phyloP scores from a whole-genome alignment of 2,797 vertebrate species.

The Astyanax mexicanus region DNA sequence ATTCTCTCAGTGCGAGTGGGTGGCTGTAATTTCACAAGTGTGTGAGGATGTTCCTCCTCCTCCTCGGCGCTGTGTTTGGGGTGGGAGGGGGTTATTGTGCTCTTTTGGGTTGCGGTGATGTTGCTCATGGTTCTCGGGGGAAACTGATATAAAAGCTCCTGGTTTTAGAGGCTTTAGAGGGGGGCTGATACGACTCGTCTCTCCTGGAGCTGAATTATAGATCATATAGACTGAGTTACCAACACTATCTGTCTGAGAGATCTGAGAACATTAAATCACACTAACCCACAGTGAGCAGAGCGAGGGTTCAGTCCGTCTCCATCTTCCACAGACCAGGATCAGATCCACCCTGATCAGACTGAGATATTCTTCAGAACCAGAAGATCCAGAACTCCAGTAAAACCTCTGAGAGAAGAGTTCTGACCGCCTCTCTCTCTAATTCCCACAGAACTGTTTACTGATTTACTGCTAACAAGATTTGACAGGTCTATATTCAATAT shows the following conservation, averaged over 20 bases:
- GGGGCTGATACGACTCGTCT: no score
- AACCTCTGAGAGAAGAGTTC: no score
- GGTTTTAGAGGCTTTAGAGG: neutral
- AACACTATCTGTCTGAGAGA: neutral
- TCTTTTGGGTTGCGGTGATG: neutral
- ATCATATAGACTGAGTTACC: neutral
- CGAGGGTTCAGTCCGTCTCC: neutral
- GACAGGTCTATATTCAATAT: neutral
- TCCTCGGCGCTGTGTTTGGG: neutral
- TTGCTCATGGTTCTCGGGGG: neutral
- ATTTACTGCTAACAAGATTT: neutral
- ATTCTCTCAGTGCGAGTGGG: no score
- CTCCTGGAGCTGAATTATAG: constrained; percentile 18
- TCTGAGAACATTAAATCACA: constrained; percentile 2
- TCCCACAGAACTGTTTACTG: neutral
- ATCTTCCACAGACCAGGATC: no score
- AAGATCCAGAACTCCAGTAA: no score
- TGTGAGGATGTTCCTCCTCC: neutral
- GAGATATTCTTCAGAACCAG: no score
- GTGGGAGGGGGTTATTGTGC: neutral
- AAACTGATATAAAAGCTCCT: neutral
- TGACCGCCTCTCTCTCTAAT: neutral
- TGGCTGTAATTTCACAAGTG: no score
- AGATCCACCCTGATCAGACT: no score
- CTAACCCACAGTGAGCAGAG: neutral